A percentile compares a stretch with the other conserved stretches of the same genome.
These are phyloP conservation scores for Hoplias malabaricus DNA, from an alignment of 2,113 vertebrate species.

Conservation along the genomic window DNA sequence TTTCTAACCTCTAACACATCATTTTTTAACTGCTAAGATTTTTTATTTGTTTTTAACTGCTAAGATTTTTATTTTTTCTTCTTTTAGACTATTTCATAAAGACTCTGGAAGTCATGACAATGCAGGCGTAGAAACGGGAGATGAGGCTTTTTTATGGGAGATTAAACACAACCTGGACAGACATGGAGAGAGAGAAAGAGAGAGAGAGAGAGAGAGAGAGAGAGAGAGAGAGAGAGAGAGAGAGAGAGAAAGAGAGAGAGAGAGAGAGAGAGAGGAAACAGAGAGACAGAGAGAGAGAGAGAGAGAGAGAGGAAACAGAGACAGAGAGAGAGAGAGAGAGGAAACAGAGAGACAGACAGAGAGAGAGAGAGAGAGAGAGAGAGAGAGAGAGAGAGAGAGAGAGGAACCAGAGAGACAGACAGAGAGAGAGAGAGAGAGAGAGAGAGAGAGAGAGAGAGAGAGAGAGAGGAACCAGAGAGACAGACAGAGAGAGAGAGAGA, in stretches of 20 bases:
- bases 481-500: not conserved
- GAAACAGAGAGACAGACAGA: too few relatives aligned
- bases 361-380: not conserved
- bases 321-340: not conserved
- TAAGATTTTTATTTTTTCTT: not conserved
- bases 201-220: not conserved
- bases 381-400: not conserved
- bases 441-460: not conserved
- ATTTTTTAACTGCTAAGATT: not conserved
- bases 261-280: conserved; percentile 8
- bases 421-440: not conserved
- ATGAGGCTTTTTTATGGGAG: conserved; percentile 18
- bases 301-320: not conserved
- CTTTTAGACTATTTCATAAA: conserved; percentile 27
- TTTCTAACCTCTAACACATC: not conserved
- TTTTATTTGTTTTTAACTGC: too few relatives aligned
- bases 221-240: not conserved
- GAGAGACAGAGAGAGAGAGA: not conserved
- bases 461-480: not conserved
- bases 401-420: too few relatives aligned
- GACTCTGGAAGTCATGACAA: not conserved
- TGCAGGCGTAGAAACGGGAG: not conserved
- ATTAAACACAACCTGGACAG: conserved; percentile 27
- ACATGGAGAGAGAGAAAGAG: not conserved
- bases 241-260: not conserved